These are phyloP conservation scores for Melanotaenia duboulayi DNA, from an alignment of 2,113 vertebrate species.

Conservation along the genomic window DNA sequence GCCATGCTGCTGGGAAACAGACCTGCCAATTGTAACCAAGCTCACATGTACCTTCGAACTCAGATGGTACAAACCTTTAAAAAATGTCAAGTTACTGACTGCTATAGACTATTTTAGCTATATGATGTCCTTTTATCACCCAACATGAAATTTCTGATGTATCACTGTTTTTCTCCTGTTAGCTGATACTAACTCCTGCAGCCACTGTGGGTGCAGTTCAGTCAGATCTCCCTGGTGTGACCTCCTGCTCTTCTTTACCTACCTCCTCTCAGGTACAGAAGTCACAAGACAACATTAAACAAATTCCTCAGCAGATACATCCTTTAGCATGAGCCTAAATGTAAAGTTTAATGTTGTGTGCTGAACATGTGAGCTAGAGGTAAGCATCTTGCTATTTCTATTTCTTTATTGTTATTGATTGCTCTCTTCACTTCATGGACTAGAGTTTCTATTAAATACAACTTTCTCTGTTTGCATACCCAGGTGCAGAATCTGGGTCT, in stretches of 20 bases:
- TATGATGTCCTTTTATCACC: neutral
- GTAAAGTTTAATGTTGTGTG: neutral
- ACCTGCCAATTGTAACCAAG: slow-evolving; percentile 91
- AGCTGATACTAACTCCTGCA: slow-evolving; percentile 95
- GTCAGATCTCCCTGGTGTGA: slow-evolving; percentile 91
- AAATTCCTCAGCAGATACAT: neutral
- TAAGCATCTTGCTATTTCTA: neutral
- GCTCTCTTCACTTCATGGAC: slow-evolving; percentile 1
- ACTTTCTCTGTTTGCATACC: slow-evolving; percentile 23
- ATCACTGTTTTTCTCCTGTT: slow-evolving; percentile 47
- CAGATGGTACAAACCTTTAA: slow-evolving; percentile 88
- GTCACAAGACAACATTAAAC: slow-evolving; percentile 42
- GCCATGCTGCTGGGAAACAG: slow-evolving; percentile 92
- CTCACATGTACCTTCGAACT: slow-evolving; percentile 96
- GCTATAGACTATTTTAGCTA: neutral
- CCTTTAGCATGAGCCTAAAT: no score
- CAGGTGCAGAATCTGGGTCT: slow-evolving; percentile 89
- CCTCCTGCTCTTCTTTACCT: slow-evolving; percentile 87
- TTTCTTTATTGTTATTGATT: neutral
- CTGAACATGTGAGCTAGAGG: neutral
- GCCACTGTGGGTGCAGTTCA: slow-evolving; percentile 93
- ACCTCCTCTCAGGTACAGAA: slow-evolving; percentile 88
- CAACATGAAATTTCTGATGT: neutral
- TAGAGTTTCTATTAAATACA: neutral
- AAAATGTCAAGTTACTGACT: neutral